Base-by-base conservation (phyloP, 2,113 vertebrate species). In the Poeciliopsis retropinna region DNA sequence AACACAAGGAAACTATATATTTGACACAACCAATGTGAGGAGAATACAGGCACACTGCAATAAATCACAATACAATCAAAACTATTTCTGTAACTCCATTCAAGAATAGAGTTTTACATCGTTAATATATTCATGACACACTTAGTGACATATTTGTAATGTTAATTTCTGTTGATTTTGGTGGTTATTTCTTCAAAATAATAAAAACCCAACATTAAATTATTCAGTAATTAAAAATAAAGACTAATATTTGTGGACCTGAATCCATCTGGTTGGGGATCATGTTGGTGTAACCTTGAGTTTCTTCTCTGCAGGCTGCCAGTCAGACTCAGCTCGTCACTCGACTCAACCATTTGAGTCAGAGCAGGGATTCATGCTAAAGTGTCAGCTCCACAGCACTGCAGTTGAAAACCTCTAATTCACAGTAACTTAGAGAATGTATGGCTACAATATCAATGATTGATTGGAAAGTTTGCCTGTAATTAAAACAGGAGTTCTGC, bases 21-120 rank as follows among this genome's bases (percentile, higher is more conserved):
- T n/a, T n/a, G 73, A 12, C 28, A 60, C 25, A 60, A 60, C 25
- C 30, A 69, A 70, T 67, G 54, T 39, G n/a, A 84, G 22, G 61
- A 67, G 64, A 75, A 57, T 30, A 10, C 73, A 3, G 66, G 17
- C 17, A 9, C 22, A 57, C 22, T 57, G 25, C 51, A 57, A 57
- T 25, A 57, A 57, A 25, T 25, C n/a, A n/a, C 22, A 57, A n/a
- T 3, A 57, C 17, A 22, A 57, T 47, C 15, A 47, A 47, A 47
- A 47, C 5, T 19, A 19, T 47, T 47, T 47, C 44, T 19, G 44
- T 5, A 17, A 47, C 5, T 47, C 15, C 5, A 47, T 47, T 19
- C 44, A 47, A 47, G 17, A 47, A 47, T 1, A 5, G 44, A 47
- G 39, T 41, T 41, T 41, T 1, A 15, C 5, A 47, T 47, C 0